phyloP scores from a whole-genome alignment of 2,888 invertebrate genomes.

The Melanotus villosus region DNA sequence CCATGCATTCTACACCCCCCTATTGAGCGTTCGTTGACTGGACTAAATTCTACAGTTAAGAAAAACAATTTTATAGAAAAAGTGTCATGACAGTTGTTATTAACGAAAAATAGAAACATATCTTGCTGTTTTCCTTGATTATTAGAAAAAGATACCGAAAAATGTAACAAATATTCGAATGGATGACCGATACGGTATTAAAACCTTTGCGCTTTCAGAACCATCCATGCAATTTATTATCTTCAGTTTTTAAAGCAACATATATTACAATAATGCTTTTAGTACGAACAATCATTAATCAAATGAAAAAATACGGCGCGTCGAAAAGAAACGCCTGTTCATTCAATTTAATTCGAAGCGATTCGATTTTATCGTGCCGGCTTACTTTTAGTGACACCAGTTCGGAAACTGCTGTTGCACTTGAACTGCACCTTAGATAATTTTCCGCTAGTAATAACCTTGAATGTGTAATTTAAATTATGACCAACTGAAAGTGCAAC shows the following conservation, averaged over 20 bases:
- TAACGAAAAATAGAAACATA: too few relatives aligned
- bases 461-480: not conserved
- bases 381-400: not conserved
- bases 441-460: not conserved
- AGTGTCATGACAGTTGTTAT: too few relatives aligned
- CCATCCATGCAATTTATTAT: not conserved
- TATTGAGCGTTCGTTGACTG: too few relatives aligned
- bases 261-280: not conserved
- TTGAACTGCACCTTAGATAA: not conserved
- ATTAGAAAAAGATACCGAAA: too few relatives aligned
- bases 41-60: too few relatives aligned
- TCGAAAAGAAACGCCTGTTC: not conserved
- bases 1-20: too few relatives aligned
- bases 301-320: not conserved
- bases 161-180: too few relatives aligned
- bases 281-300: not conserved
- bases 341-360: not conserved
- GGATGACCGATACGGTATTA: too few relatives aligned
- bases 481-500: not conserved
- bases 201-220: too few relatives aligned
- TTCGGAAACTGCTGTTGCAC: not conserved
- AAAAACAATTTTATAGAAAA: too few relatives aligned
- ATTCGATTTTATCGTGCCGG: not conserved
- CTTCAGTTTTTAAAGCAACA: not conserved
- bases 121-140: too few relatives aligned